Conservation (phyloP, 1,140 invertebrate genomes). For the Lepidurus arcticus region DNA sequence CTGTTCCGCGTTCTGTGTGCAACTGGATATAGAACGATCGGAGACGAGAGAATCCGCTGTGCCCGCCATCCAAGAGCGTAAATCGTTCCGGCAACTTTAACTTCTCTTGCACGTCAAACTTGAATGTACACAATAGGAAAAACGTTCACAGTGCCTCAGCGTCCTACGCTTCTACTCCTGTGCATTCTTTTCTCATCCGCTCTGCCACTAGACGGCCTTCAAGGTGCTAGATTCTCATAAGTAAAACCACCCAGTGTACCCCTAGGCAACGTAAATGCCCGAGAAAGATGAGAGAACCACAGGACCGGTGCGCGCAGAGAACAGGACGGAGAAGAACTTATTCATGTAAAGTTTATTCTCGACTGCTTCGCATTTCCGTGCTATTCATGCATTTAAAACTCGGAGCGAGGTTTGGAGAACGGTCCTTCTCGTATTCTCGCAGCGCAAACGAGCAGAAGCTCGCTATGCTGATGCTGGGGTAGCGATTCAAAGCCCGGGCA, state of each 20-base stretch:
- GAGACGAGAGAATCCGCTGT: background rate
- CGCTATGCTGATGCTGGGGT: background rate
- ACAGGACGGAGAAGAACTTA: background rate
- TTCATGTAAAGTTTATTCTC: background rate
- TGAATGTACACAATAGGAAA: background rate
- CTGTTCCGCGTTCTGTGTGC: background rate
- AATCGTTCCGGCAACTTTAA: conserved; percentile 4
- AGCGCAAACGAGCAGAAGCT: background rate
- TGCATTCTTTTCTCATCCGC: conserved; percentile 13
- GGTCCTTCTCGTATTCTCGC: background rate
- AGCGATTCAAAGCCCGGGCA: background rate
- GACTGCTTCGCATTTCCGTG: background rate
- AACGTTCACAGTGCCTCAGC: background rate
- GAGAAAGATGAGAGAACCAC: background rate
- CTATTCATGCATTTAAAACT: background rate
- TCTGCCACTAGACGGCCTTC: conserved; percentile 13
- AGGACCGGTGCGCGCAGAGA: background rate
- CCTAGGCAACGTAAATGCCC: conserved; percentile 10
- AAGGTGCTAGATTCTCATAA: conserved; percentile 19
- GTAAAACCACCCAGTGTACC: background rate
- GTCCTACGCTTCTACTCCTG: background rate
- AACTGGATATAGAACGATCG: conserved; percentile 5
- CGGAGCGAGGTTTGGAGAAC: background rate
- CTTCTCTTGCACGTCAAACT: background rate
- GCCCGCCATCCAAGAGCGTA: background rate